Conservation (phyloP, 2,113 vertebrate genomes). For the Myiopsitta monachus region DNA sequence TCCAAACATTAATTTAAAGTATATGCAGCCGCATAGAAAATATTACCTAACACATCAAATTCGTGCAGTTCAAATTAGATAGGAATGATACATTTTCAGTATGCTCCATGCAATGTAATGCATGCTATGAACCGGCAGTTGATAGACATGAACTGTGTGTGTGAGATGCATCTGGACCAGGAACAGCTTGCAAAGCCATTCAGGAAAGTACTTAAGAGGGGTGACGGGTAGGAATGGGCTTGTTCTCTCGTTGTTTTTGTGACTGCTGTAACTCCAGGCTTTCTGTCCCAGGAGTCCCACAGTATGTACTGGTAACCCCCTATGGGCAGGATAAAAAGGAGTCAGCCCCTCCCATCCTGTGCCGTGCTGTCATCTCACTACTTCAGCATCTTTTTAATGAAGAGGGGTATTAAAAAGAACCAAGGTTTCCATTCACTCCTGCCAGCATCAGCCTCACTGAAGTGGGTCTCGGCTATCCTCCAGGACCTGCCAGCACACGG, state of each 20-base stretch:
- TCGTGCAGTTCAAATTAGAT: neutral
- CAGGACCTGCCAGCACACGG: neutral
- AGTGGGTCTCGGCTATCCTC: neutral
- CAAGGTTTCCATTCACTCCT: neutral
- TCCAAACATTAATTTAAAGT: neutral
- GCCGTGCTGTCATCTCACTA: neutral
- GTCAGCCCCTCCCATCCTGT: neutral
- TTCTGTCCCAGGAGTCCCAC: neutral
- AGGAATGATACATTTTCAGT: neutral
- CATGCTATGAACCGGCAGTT: neutral
- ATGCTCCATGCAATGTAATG: accelerated
- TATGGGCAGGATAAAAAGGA: neutral
- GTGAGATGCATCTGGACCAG: neutral
- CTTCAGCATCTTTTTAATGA: neutral
- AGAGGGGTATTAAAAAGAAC: neutral
- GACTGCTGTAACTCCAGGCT: neutral
- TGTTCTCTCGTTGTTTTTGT: neutral
- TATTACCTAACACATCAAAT: neutral
- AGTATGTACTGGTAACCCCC: neutral
- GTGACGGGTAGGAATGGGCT: neutral
- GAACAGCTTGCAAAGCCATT: conserved; percentile 48
- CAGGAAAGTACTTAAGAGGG: neutral
- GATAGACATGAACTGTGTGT: neutral
- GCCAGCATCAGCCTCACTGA: neutral
- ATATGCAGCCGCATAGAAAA: neutral